phyloP scores from a whole-genome alignment of 1,140 invertebrate species.

The Akabosia matsudoensis region DNA sequence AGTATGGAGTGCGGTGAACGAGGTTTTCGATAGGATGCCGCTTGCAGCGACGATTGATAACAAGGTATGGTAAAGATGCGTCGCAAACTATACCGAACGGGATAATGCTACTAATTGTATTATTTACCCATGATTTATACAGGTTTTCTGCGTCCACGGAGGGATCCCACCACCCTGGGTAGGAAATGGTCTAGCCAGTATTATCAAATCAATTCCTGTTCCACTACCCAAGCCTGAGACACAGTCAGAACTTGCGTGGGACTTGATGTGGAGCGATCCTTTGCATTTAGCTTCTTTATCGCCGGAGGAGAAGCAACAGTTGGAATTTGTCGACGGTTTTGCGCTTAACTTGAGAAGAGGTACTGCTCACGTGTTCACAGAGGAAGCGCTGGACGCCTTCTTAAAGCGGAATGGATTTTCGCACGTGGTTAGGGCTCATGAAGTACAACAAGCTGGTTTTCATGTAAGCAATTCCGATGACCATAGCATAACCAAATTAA shows the following conservation, averaged over 20 bases:
- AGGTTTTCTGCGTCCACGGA: constrained; percentile 72
- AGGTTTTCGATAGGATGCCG: constrained; percentile 67
- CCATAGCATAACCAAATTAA: no score
- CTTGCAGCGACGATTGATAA: constrained; percentile 67
- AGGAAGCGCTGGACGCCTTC: constrained; percentile 64
- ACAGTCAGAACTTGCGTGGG: constrained; percentile 68
- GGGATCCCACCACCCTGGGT: constrained; percentile 67
- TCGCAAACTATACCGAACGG: no score
- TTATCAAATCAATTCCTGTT: constrained; percentile 62
- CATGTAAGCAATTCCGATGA: constrained; percentile 62
- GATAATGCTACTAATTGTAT: neutral
- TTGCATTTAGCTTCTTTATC: constrained; percentile 51
- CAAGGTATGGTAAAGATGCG: no score
- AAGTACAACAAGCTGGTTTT: constrained; percentile 67
- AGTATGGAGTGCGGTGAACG: constrained; percentile 67
- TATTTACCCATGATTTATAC: constrained; percentile 40
- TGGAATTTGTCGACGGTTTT: constrained; percentile 64
- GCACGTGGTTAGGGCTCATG: constrained; percentile 69
- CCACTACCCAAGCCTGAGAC: constrained; percentile 63
- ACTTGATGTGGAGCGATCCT: constrained; percentile 75
- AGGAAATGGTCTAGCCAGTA: constrained; percentile 55
- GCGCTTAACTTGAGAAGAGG: constrained; percentile 64
- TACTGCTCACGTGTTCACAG: constrained; percentile 69
- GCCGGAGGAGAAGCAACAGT: constrained; percentile 56
- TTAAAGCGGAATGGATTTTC: constrained; percentile 62